Base-by-base conservation (phyloP, 1,140 invertebrate genomes). In the Caerostris darwini region DNA sequence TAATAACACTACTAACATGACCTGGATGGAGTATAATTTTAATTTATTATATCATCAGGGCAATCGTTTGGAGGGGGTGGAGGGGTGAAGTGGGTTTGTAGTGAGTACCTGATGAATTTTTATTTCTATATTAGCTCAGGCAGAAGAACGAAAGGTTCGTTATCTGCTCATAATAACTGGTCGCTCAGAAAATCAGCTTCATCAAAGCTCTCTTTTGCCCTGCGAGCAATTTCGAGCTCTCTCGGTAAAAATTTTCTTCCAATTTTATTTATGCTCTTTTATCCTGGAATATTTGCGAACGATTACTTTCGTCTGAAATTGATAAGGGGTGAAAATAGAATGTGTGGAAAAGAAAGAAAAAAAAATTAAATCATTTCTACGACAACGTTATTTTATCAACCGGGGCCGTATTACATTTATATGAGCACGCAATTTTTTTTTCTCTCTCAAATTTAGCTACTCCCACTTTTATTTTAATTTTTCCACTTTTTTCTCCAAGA, bases 1-100 rank as follows among this genome's bases (percentile, higher is more conserved):
- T 59, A 77, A 93, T 93, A 93, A 93, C 58, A 87, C 81, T 93
- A 82, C 61, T 88, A 93, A 88, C 53, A 88, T 87, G 58, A 93
- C 83, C 54, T 56, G 56, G 59, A 92, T 92, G 81, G 87, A 93
- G 85, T 77, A 53, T 77, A 53, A 77, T 77, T 77, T 77, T 77
- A 77, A 77, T 77, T 77, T 77, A 77, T 77, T 77, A 77, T 77
- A 77, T 77, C 71, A 50, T 77, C 71, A 77, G 50, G 34, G 71
- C 71, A 77, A 77, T 77, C 71, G 53, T 77, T 8, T 19, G 71
- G 71, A 50, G 71, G 50, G 34, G 8, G 53, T 53, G 53, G 71
- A 50, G 34, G 71, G 71, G 17, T 19, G 5, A n/a, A 67, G 14
- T 5, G 61, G 34, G 34, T 12, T 50, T 77, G 53, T 77, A 77